phyloP scores from a whole-genome alignment of 1,140 invertebrate genomes.

The Papilio aristodemus region DNA sequence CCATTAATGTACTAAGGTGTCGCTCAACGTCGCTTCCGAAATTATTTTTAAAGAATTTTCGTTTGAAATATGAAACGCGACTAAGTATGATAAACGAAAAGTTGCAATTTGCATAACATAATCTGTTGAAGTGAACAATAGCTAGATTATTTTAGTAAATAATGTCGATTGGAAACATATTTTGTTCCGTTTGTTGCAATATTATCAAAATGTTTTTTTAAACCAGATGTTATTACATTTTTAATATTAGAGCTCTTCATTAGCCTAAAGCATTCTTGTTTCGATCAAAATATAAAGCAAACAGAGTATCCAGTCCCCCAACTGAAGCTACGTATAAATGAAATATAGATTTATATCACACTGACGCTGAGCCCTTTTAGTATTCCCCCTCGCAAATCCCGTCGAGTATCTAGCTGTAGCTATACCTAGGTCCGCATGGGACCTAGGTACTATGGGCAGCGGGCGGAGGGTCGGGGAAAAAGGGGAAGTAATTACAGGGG shows the following conservation, averaged over 20 bases:
- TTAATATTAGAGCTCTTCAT: constrained; percentile 28
- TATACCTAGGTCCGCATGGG: constrained; percentile 65
- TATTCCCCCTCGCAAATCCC: constrained; percentile 74
- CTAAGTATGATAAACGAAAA: too few relatives aligned
- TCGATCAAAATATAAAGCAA: constrained; percentile 55
- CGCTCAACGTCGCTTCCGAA: too few relatives aligned
- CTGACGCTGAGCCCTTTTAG: constrained; percentile 70
- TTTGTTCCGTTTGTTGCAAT: neutral
- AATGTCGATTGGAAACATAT: neutral
- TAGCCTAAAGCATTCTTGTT: constrained; percentile 44
- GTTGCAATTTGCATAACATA: too few relatives aligned
- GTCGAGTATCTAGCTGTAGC: constrained; percentile 59
- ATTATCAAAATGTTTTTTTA: neutral
- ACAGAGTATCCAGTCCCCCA: constrained; percentile 52
- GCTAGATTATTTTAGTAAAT: neutral
- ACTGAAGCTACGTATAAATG: constrained; percentile 57
- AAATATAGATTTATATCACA: constrained; percentile 72
- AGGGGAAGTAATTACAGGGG: constrained; percentile 74
- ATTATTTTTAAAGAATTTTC: too few relatives aligned
- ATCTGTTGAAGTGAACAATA: neutral
- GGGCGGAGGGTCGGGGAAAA: constrained; percentile 52
- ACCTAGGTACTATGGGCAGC: constrained; percentile 66
- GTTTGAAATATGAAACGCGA: too few relatives aligned
- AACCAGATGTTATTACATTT: constrained; percentile 6
- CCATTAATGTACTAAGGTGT: too few relatives aligned